These are phyloP conservation scores for Bombylius discolor DNA, from an alignment of 2,888 invertebrate species.

Conservation along the genomic window DNA sequence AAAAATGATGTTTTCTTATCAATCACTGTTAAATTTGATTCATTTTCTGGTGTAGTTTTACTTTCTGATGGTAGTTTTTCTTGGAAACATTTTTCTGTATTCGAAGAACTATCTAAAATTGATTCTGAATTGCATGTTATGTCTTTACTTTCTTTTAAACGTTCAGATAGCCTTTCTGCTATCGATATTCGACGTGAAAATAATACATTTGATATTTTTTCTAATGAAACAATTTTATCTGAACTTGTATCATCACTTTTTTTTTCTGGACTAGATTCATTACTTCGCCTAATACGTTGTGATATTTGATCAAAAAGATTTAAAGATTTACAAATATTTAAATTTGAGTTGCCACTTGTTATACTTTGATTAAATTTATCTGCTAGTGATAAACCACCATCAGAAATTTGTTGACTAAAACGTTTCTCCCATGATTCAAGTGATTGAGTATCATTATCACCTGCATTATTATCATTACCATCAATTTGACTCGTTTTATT, in stretches of 20 bases:
- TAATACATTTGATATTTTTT: too few relatives aligned
- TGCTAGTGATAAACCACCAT: not conserved
- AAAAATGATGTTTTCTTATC: not conserved
- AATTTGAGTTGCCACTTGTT: not conserved
- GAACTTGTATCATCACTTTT: slow-evolving; percentile 4
- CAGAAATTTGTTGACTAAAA: not conserved
- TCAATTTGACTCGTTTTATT: too few relatives aligned
- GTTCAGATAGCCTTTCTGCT: slow-evolving; percentile 6
- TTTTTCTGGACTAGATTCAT: not conserved
- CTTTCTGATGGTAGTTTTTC: not conserved
- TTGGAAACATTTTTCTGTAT: not conserved
- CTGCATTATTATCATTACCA: not conserved
- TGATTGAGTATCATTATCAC: slow-evolving; percentile 10
- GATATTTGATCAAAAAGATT: not conserved
- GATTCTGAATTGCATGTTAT: too few relatives aligned
- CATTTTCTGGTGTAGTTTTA: not conserved
- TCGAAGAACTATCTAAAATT: not conserved
- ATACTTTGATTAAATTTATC: not conserved
- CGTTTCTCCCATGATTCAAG: not conserved
- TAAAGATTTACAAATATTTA: not conserved
- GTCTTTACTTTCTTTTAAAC: not conserved
- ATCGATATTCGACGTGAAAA: not conserved
- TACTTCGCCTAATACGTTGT: slow-evolving; percentile 4
- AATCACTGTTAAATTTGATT: not conserved
- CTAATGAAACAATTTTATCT: not conserved